These are phyloP conservation scores for Montipora capitata DNA, from an alignment of 92 coral and sea anemone genomes.

Conservation along the genomic window DNA sequence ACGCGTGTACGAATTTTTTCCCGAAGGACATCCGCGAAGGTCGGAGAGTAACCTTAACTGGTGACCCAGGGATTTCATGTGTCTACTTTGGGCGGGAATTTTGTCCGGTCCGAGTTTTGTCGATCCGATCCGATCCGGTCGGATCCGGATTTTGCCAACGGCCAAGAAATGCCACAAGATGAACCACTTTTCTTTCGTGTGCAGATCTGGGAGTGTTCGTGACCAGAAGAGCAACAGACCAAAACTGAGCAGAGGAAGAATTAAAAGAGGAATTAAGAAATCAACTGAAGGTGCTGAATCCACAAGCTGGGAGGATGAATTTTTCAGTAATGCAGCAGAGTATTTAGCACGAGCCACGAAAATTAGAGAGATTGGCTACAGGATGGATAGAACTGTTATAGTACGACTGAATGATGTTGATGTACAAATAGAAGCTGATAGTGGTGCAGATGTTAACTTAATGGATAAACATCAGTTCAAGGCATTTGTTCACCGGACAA, in stretches of 20 bases:
- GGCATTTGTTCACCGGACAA: slow-evolving; percentile 53
- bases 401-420: slow-evolving; percentile 75
- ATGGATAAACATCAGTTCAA: slow-evolving; percentile 83
- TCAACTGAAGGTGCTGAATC: slow-evolving; percentile 46
- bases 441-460: slow-evolving; percentile 76
- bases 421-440: slow-evolving; percentile 77
- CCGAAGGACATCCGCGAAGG: no score
- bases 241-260: neutral
- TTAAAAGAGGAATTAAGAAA: slow-evolving; percentile 2
- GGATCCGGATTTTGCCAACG: no score
- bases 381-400: slow-evolving; percentile 49
- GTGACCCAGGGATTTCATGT: no score
- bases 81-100: no score
- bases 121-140: no score
- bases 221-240: neutral
- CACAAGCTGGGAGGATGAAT: slow-evolving; percentile 80
- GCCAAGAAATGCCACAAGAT: no score
- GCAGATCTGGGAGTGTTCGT: neutral
- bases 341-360: slow-evolving; percentile 56
- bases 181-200: slow-evolving; percentile 12
- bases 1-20: no score
- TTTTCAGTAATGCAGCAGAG: slow-evolving; percentile 39
- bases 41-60: no score
- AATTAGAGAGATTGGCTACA: slow-evolving; percentile 23
- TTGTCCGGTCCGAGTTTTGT: no score